Evolutionary conservation across 2,113 vertebrate species (phyloP).

Genomic region (Phyllostomus hastatus): DNA sequence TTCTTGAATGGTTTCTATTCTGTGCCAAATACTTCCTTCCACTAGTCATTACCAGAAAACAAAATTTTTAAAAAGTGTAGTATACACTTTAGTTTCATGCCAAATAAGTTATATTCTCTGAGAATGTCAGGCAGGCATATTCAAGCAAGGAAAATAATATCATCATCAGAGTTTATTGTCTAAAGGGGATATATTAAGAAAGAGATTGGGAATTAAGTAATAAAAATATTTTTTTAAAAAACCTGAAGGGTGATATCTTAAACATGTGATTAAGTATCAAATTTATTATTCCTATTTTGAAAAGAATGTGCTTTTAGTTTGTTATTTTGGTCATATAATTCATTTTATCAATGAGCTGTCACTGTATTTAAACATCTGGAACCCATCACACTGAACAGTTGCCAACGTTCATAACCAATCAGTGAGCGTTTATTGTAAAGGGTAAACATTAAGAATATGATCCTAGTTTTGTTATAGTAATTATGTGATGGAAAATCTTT

Average conservation of each 20-base stretch:
- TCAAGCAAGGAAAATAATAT: background rate
- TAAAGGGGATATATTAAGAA: background rate
- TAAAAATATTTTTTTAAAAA: background rate
- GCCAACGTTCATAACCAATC: conserved; percentile 21
- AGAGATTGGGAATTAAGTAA: conserved; percentile 28
- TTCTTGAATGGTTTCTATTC: background rate
- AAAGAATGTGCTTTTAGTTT: conserved; percentile 26
- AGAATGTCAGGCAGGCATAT: conserved; percentile 4
- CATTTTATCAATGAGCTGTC: conserved; percentile 57
- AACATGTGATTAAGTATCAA: conserved; percentile 38
- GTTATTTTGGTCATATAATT: conserved; percentile 8
- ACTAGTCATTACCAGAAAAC: background rate
- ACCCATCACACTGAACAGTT: background rate
- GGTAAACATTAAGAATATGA: conserved; percentile 49
- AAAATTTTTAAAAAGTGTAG: background rate
- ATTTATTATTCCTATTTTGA: conserved; percentile 54
- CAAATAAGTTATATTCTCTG: conserved; percentile 5
- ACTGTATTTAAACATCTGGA: conserved; percentile 57
- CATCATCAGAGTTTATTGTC: conserved; percentile 6
- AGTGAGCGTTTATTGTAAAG: conserved; percentile 26
- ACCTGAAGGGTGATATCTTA: conserved; percentile 29
- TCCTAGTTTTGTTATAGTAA: conserved; percentile 46
- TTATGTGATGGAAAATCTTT: conserved; percentile 54
- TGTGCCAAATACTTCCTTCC: background rate
- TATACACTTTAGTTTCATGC: background rate